These are phyloP conservation scores for Tetragonisca angustula DNA, from an alignment of 2,888 invertebrate genomes.

Conservation along the genomic window DNA sequence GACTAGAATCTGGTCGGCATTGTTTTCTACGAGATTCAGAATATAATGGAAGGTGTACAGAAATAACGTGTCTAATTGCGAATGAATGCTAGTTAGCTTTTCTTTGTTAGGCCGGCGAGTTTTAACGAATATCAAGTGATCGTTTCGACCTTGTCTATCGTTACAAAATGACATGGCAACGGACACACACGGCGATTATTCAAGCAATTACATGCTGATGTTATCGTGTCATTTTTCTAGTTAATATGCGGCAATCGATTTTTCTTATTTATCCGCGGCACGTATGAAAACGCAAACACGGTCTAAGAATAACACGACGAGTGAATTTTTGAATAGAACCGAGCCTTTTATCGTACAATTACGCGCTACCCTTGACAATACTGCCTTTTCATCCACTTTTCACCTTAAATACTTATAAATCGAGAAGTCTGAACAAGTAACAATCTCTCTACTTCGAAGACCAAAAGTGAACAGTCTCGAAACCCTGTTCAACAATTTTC, in stretches of 20 bases:
- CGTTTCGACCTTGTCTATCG: conserved; percentile 18
- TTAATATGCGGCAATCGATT: conserved; percentile 19
- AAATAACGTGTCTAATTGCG: neutral
- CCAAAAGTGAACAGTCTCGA: neutral
- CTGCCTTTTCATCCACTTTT: neutral
- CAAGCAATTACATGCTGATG: conserved; percentile 5
- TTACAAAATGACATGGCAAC: neutral
- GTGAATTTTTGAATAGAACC: conserved; percentile 6
- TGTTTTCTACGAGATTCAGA: accelerated
- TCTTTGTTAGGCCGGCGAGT: neutral
- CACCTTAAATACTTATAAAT: neutral
- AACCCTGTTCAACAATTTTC: neutral
- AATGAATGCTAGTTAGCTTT: neutral
- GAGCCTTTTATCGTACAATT: neutral
- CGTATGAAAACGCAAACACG: neutral
- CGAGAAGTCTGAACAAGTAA: neutral
- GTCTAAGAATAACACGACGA: neutral
- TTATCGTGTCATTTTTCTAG: conserved; percentile 19
- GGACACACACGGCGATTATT: conserved; percentile 2
- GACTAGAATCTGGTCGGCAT: neutral
- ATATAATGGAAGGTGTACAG: neutral
- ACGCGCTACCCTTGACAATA: neutral
- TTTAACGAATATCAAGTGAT: conserved; percentile 18
- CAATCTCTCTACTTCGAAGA: too few species aligned
- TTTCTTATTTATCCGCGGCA: conserved; percentile 2